These are phyloP conservation scores for Agrilus planipennis DNA, from an alignment of 1,140 invertebrate species.

Conservation along the genomic window DNA sequence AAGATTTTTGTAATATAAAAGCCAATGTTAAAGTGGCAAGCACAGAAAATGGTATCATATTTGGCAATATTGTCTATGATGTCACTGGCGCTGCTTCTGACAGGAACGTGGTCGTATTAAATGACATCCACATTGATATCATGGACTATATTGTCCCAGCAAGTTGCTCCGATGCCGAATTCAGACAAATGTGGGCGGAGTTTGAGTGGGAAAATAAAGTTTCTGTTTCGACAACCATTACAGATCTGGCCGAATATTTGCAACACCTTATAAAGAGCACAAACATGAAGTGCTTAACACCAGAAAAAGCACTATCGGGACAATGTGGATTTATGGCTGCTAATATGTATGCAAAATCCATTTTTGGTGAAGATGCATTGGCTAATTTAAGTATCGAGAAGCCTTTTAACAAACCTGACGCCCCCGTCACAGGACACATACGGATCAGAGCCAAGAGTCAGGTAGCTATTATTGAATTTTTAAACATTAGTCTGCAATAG, in stretches of 20 bases:
- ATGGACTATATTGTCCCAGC: slow-evolving; percentile 99
- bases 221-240: slow-evolving; percentile 89
- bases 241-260: slow-evolving; percentile 87
- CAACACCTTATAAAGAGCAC: slow-evolving; percentile 87
- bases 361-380: slow-evolving; percentile 97
- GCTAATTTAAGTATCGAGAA: slow-evolving; percentile 98
- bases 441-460: slow-evolving; percentile 96
- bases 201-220: slow-evolving; percentile 99
- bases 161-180: slow-evolving; percentile 86
- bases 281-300: slow-evolving; percentile 98
- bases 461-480: slow-evolving; percentile 37
- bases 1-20: slow-evolving; percentile 97
- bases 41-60: slow-evolving; percentile 98
- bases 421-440: slow-evolving; percentile 91
- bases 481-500: not conserved
- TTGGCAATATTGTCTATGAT: slow-evolving; percentile 99
- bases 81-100: slow-evolving; percentile 86
- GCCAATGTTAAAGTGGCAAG: slow-evolving; percentile 92
- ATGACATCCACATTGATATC: slow-evolving; percentile 99
- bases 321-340: slow-evolving; percentile 99
- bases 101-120: slow-evolving; percentile 93
- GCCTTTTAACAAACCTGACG: slow-evolving; percentile 72
- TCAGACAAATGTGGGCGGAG: slow-evolving; percentile 98
- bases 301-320: slow-evolving; percentile 86
- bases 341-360: slow-evolving; percentile 97